Evolutionary conservation across 30 jellyfish, hydroid and myxozoan genomes (phyloP), one percentile per base, ranked within the genome.

Genomic region (Clytia hemisphaerica): DNA sequence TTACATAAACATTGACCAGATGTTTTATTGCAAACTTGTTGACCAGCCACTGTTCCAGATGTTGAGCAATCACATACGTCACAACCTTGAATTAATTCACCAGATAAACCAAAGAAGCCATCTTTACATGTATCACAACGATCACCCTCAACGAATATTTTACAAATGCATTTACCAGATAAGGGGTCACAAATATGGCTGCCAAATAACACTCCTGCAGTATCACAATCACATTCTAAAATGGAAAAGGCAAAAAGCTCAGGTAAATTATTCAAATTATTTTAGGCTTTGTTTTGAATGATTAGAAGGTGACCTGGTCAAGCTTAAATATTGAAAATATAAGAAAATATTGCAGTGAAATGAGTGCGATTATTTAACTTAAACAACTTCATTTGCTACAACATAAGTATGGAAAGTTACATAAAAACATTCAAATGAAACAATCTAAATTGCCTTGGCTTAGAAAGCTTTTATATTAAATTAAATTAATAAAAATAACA

Each of bases 1-100:
- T 53, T 34, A 53, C 96, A 86, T 6, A 86, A 70, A 36, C 96
- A 86, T 50, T 71, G 86, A 7, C 96, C 96, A 7, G 96, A 45
- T 29, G 4, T 18, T 29, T 67, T 67, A 67, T 86, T 33, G 76
- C 96, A 86, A 10, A 58, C 16, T 35, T 53, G 40, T 18, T 85
- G 45, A 2, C 83, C 87, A 63, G 53, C 68, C 19, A 78, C 66
- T 1, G 96, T 86, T 3, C 87, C 73, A 51, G 14, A 53, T 35
- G 79, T 21, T 27, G 59, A 78, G 34, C 96, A 86, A 24, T 60
- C 61, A 53, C 96, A 86, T 7, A 76, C 95, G 46, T 73, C 46
- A 45, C 96, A 86, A 24, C 96, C 96, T 28, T 21, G 62, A 15
- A 48, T 60, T 22, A 79, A 45, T 32, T 65, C 31, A 10, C 83